phyloP scores from a whole-genome alignment of 2,888 invertebrate species.

The Clepsis dumicolana region DNA sequence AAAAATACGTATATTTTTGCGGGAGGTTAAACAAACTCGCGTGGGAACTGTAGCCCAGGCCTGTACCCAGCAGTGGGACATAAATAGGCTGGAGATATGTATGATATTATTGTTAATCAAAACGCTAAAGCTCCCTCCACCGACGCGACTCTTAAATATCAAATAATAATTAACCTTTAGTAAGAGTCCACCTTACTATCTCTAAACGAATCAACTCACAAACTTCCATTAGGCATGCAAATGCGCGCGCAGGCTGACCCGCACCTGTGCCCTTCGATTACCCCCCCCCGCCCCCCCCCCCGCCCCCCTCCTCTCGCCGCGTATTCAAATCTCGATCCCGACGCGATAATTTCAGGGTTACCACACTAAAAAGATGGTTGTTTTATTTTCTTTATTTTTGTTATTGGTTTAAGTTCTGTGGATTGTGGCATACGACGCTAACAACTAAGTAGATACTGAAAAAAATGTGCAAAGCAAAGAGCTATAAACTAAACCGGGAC shows the following conservation, averaged over 20 bases:
- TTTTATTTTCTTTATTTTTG: too few species aligned
- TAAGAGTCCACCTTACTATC: neutral
- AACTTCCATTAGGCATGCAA: slow-evolving; percentile 31
- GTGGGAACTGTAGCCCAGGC: too few species aligned
- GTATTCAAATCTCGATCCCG: slow-evolving; percentile 39
- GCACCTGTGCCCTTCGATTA: slow-evolving; percentile 42
- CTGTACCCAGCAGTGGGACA: too few species aligned
- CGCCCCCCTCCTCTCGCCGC: slow-evolving; percentile 18
- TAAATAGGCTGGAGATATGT: too few species aligned
- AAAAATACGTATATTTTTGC: too few species aligned
- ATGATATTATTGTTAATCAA: too few species aligned
- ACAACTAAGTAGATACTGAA: neutral
- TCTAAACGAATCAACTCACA: slow-evolving; percentile 17
- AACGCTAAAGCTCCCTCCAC: neutral
- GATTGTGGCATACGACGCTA: too few species aligned
- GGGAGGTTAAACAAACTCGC: too few species aligned
- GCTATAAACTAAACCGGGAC: too few species aligned
- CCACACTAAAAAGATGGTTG: neutral
- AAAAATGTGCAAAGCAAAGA: too few species aligned
- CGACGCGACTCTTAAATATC: neutral
- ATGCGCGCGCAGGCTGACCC: slow-evolving; percentile 26
- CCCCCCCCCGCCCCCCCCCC: slow-evolving; percentile 13
- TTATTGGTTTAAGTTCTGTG: too few species aligned
- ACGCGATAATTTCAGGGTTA: slow-evolving; percentile 29
- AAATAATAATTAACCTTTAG: neutral